Base-by-base conservation (phyloP, 2,888 invertebrate species). In the Polydrusus pterygomalis region DNA sequence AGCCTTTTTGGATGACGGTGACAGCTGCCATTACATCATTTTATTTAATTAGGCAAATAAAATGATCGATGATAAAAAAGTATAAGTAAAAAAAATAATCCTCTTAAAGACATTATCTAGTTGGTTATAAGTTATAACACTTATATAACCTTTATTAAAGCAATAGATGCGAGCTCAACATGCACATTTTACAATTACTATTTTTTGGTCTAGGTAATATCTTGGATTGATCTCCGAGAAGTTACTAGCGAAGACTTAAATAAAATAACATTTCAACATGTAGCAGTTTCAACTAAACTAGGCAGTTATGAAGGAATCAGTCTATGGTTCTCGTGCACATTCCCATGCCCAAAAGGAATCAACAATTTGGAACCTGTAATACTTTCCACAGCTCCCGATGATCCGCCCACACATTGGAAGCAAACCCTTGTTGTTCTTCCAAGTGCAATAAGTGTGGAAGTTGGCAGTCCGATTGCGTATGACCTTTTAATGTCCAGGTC, bases 301-400 rank as follows among this genome's bases (percentile, higher is more conserved):
- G 94, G 94, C 0, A 88, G 87, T 74, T 93, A 92, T 84, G 92
- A 94, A 88, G 94, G 94, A 17, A 88, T 96, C 65, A 94, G 94
- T 84, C 87, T 96, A 62, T 96, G 96, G 96, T 96, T 96, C 86
- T 91, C 92, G 11, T 94, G 94, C 79, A 88, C 89, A 62, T 96
- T 96, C 86, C 79, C 79, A 0, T 51, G 68, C 54, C 62, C 74
- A 6, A 70, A 54, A 45, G 65, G 72, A 25, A 77, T 79, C 43
- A 79, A 77, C 40, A 80, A 70, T 17, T 67, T 80, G 7, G 85
- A 86, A 77, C 84, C 87, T 13, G 84, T 88, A 18, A 84, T 84
- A 10, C 85, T 92, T 47, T 91, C 91, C 6, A 93, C 93, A 1
- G 88, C 90, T 67, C 93, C 93, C 0, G 85, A 82, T 25, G 86